Percentiles rank a stretch among this genome's conserved stretches.
phyloP scores from a whole-genome alignment of 2,113 vertebrate species.

The Tupaia chinensis region DNA sequence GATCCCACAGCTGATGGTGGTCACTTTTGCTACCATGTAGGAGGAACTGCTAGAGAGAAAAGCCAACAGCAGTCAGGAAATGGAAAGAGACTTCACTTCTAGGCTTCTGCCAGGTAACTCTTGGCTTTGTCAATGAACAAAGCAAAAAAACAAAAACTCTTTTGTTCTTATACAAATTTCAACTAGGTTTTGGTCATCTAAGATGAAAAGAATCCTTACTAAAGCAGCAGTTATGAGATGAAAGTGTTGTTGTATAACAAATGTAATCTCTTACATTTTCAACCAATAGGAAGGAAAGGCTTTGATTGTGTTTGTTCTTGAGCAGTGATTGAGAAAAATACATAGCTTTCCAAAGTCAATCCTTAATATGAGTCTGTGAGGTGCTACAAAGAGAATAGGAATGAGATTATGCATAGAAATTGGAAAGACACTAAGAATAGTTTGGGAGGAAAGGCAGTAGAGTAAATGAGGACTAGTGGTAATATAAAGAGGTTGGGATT shows the following conservation, averaged over 20 bases:
- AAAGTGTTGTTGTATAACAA: constrained; percentile 48
- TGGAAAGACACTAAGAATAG: not conserved
- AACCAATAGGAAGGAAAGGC: constrained; percentile 32
- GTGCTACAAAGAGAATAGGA: constrained; percentile 32
- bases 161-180: constrained; percentile 38
- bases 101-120: not conserved
- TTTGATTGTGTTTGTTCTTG: constrained; percentile 33
- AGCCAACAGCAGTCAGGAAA: not conserved
- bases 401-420: not conserved
- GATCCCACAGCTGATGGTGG: not conserved
- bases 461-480: not conserved
- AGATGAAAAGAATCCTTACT: not conserved
- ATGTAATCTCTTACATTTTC: constrained; percentile 20
- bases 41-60: not conserved
- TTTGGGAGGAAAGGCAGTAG: not conserved
- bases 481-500: not conserved
- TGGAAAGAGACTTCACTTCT: constrained; percentile 32
- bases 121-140: constrained; percentile 49
- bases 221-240: constrained; percentile 12
- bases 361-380: not conserved
- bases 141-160: not conserved
- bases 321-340: constrained; percentile 16
- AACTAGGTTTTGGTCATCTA: constrained; percentile 12
- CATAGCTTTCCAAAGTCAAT: constrained; percentile 11
- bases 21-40: constrained; percentile 6